Conservation (phyloP, 1,140 invertebrate genomes). For the Alviniconcha marisindica region DNA sequence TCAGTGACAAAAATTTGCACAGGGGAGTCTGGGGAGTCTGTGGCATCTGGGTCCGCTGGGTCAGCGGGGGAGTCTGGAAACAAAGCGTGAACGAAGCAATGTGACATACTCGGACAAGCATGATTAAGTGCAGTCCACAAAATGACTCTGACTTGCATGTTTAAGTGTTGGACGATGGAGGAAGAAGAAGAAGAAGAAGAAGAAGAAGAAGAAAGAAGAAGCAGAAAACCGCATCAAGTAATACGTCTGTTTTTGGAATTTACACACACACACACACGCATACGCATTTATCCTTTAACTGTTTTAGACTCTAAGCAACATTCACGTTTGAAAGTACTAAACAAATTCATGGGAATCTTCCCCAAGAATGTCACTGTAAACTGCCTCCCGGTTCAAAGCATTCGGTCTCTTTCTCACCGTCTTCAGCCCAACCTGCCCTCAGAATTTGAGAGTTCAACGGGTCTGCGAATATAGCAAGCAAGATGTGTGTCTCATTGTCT, state of each 20-base stretch:
- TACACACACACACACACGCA: slow-evolving; percentile 9
- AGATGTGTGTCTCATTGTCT: too few relatives aligned
- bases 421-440: background rate
- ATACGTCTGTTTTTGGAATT: background rate
- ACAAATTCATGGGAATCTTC: background rate
- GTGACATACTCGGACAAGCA: background rate
- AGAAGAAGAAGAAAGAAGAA: too few relatives aligned
- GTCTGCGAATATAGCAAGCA: too few relatives aligned
- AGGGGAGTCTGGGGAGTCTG: background rate
- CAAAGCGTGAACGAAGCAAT: background rate
- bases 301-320: background rate
- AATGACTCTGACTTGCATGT: background rate
- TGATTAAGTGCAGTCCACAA: too few relatives aligned
- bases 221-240: background rate
- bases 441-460: too few relatives aligned
- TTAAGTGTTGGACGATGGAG: background rate
- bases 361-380: background rate
- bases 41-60: too few relatives aligned
- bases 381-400: background rate
- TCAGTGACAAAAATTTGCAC: background rate
- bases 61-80: background rate
- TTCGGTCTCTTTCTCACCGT: background rate
- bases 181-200: background rate
- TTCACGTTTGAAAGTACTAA: background rate
- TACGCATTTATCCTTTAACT: background rate